These are phyloP conservation scores for Ceyx erithaca DNA, from an alignment of 2,797 vertebrate species.

Conservation along the genomic window DNA sequence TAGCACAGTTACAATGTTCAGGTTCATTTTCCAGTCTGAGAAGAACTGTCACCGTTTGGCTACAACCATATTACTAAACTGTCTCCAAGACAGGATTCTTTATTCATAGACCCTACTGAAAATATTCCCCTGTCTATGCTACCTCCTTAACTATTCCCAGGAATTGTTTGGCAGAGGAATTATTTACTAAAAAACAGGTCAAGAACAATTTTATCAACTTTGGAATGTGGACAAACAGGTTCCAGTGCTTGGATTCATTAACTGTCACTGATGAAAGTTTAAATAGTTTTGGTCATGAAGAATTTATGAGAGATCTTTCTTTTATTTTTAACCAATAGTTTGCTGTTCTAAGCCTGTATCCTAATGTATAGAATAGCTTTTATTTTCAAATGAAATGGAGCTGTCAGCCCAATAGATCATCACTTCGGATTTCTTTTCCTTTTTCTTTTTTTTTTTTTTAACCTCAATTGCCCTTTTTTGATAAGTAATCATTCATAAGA, in stretches of 20 bases:
- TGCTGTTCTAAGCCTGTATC: not conserved
- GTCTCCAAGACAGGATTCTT: not conserved
- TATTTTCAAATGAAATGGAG: not conserved
- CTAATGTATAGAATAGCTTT: not conserved
- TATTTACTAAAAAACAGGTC: not conserved
- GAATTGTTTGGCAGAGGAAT: not conserved
- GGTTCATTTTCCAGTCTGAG: not conserved
- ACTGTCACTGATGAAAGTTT: not conserved
- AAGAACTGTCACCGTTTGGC: not conserved
- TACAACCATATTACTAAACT: not conserved
- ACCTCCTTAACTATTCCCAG: not conserved
- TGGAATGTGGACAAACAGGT: not conserved
- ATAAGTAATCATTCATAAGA: not conserved
- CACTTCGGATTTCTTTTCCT: not conserved
- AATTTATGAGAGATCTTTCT: not conserved
- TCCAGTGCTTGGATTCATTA: not conserved
- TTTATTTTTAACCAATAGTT: not conserved
- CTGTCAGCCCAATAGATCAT: not conserved
- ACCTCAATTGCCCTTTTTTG: not conserved
- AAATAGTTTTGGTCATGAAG: not conserved
- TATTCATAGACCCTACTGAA: not conserved
- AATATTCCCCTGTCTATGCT: not conserved
- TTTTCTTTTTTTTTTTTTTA: not conserved
- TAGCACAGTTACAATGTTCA: not conserved
- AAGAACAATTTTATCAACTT: not conserved